These are phyloP conservation scores for Hirudo medicinalis DNA, from an alignment of 1,140 invertebrate species.

Conservation along the genomic window DNA sequence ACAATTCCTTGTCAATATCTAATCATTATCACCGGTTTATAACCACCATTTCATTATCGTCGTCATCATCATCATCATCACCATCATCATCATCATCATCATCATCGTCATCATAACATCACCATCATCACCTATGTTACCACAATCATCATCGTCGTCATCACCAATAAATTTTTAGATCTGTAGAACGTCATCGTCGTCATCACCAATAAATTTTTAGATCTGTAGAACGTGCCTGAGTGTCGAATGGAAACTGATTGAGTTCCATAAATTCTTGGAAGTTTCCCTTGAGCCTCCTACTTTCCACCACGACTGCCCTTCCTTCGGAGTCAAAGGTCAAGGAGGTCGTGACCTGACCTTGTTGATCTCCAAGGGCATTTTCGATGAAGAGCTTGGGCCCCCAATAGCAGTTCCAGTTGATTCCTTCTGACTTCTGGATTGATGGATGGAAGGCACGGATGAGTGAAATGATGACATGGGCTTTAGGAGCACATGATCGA, in stretches of 20 bases:
- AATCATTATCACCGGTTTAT: no score
- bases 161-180: not conserved
- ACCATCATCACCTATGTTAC: no score
- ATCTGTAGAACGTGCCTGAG: slow-evolving; percentile 20
- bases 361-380: slow-evolving; percentile 38
- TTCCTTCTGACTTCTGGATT: slow-evolving; percentile 29
- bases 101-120: no score
- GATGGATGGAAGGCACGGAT: not conserved
- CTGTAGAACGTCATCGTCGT: not conserved
- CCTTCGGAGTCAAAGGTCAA: slow-evolving; percentile 18
- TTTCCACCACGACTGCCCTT: slow-evolving; percentile 21
- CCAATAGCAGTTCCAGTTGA: slow-evolving; percentile 36
- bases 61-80: no score
- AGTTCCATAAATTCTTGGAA: slow-evolving; percentile 26
- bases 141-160: no score
- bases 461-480: not conserved
- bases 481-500: not conserved
- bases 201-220: no score
- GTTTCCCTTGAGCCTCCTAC: slow-evolving; percentile 21
- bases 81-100: no score
- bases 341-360: slow-evolving; percentile 24
- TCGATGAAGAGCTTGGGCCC: slow-evolving; percentile 41
- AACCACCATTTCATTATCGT: no score
- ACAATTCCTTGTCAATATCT: no score
- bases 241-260: slow-evolving; percentile 25